Evolutionary conservation across 1,140 invertebrate species (phyloP).

Genomic region (Formica exsecta): DNA sequence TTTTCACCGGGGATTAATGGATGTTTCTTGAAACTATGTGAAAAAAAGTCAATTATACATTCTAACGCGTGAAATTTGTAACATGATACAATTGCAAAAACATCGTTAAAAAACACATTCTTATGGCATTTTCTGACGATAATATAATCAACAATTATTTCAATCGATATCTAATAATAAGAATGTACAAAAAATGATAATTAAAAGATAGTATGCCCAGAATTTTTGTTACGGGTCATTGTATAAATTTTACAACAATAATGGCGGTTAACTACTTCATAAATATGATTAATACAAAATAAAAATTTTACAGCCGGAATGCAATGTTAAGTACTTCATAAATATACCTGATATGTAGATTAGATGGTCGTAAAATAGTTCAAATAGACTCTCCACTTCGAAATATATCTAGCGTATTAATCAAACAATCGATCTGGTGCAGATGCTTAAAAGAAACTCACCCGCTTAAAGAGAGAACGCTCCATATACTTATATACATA

Average conservation of each 20-base stretch:
- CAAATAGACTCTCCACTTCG: background rate
- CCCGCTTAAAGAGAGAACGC: no score
- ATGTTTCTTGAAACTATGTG: conserved; percentile 13
- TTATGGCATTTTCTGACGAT: background rate
- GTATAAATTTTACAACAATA: background rate
- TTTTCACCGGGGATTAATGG: conserved; percentile 33
- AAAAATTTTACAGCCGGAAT: background rate
- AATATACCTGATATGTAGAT: background rate
- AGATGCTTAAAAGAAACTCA: no score
- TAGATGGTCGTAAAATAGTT: background rate
- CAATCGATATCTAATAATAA: background rate
- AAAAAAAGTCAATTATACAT: background rate
- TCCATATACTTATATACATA: no score
- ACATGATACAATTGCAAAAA: no score
- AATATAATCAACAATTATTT: background rate
- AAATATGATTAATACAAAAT: background rate
- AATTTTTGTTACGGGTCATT: background rate
- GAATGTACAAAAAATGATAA: background rate
- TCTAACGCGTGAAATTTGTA: conserved; percentile 6
- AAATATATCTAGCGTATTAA: background rate
- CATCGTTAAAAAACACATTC: conserved; percentile 5
- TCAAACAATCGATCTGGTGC: no score
- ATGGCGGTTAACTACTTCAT: background rate
- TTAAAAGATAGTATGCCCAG: background rate
- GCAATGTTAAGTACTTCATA: background rate